Evolutionary conservation across 2,113 vertebrate genomes (phyloP).

Genomic region (Hyperopisus bebe): DNA sequence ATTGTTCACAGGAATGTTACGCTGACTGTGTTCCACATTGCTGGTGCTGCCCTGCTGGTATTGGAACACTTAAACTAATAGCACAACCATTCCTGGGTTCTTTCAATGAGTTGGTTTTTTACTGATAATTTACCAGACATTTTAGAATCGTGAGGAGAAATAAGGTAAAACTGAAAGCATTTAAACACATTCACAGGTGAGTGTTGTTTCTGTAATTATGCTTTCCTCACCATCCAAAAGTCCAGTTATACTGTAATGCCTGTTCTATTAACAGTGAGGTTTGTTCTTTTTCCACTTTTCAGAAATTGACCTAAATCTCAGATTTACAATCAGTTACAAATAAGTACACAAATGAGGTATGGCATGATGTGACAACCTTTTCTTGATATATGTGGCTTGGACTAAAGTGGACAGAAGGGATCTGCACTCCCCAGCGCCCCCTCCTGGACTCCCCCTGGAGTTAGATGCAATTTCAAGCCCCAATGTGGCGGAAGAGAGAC

Average conservation of each 20-base stretch:
- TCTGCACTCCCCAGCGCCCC: constrained; percentile 34
- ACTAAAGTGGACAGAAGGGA: background rate
- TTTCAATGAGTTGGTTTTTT: constrained; percentile 22
- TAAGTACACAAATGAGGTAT: background rate
- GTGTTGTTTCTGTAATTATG: constrained; percentile 47
- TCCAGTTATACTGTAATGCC: background rate
- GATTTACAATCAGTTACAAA: background rate
- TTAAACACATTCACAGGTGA: constrained; percentile 47
- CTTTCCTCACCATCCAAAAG: constrained; percentile 16
- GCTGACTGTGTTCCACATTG: constrained; percentile 20
- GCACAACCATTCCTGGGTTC: background rate
- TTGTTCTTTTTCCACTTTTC: background rate
- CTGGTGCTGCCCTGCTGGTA: constrained; percentile 6
- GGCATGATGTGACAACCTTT: background rate
- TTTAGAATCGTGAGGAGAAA: background rate
- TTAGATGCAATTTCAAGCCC: constrained; percentile 7
- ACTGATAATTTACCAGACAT: constrained; percentile 20
- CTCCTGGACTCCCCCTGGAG: constrained; percentile 32
- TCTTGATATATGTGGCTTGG: background rate
- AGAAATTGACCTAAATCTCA: background rate
- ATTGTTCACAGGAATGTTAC: constrained; percentile 21
- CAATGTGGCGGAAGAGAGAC: constrained; percentile 18
- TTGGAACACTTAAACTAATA: constrained; percentile 33
- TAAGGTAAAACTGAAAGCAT: constrained; percentile 26
- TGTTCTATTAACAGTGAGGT: background rate